phyloP scores from a whole-genome alignment of 2,888 invertebrate genomes.

The Epistrophe eligans region DNA sequence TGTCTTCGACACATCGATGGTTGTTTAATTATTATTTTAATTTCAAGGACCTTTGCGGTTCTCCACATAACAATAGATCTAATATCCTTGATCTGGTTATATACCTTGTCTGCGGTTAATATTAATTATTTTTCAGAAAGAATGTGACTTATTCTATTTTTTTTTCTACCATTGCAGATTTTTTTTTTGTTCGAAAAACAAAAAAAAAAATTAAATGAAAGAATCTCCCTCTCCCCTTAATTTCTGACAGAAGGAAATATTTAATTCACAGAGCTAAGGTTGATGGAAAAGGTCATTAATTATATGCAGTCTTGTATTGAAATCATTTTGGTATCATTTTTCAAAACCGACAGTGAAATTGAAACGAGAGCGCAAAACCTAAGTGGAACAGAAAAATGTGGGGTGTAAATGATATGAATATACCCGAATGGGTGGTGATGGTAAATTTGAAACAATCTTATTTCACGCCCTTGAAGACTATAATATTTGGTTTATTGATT shows the following conservation, averaged over 20 bases:
- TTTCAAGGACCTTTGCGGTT: slow-evolving; percentile 63
- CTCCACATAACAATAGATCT: slow-evolving; percentile 32
- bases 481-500: slow-evolving; percentile 54
- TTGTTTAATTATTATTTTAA: slow-evolving; percentile 11
- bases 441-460: slow-evolving; percentile 51
- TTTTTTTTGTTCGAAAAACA: slow-evolving; percentile 15
- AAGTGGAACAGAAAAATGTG: slow-evolving; percentile 58
- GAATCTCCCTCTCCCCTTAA: slow-evolving; percentile 16
- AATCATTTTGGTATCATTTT: slow-evolving; percentile 76
- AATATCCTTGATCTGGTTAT: slow-evolving; percentile 33
- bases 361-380: slow-evolving; percentile 52
- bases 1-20: slow-evolving; percentile 34
- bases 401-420: slow-evolving; percentile 72
- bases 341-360: slow-evolving; percentile 75
- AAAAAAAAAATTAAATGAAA: not conserved
- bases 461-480: slow-evolving; percentile 59
- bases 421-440: slow-evolving; percentile 68
- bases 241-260: slow-evolving; percentile 21
- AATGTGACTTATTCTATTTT: slow-evolving; percentile 22
- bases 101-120: slow-evolving; percentile 34
- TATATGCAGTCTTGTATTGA: slow-evolving; percentile 75
- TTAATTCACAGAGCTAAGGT: slow-evolving; percentile 50
- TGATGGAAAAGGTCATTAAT: slow-evolving; percentile 73
- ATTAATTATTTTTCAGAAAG: slow-evolving; percentile 44
- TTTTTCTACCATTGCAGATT: not conserved